Conservation (phyloP, 2,113 vertebrate genomes). For the Muntiacus muntjak region DNA sequence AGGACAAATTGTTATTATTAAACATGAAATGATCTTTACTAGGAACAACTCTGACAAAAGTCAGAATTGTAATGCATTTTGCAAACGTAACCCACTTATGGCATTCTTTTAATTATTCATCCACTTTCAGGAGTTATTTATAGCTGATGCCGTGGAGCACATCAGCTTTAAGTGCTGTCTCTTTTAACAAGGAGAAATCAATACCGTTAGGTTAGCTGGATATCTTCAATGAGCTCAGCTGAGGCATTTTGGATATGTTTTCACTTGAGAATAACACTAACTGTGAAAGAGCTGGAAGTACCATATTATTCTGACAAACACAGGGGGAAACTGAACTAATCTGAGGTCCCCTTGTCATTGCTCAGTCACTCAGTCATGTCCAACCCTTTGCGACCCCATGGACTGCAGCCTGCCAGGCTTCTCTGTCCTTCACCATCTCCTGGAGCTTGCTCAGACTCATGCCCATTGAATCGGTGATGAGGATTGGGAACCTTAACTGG, state of each 20-base stretch:
- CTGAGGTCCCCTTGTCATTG: background rate
- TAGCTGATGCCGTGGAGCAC: background rate
- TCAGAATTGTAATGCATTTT: conserved; percentile 29
- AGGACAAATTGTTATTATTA: background rate
- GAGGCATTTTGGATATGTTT: background rate
- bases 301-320: background rate
- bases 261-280: background rate
- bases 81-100: conserved; percentile 65
- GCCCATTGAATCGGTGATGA: background rate
- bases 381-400: background rate
- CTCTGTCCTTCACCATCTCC: background rate
- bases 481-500: background rate
- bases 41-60: conserved; percentile 20
- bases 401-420: background rate
- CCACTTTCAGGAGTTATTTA: conserved; percentile 5
- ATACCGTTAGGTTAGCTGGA: background rate
- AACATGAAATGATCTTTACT: background rate
- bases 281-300: background rate
- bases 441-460: background rate
- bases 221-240: background rate
- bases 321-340: background rate
- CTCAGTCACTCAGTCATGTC: background rate
- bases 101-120: conserved; percentile 67
- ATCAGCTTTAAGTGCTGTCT: background rate
- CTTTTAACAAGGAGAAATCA: conserved; percentile 14